Evolutionary conservation across 2,797 vertebrate species (phyloP).

Genomic region (Coregonus ussuriensis): DNA sequence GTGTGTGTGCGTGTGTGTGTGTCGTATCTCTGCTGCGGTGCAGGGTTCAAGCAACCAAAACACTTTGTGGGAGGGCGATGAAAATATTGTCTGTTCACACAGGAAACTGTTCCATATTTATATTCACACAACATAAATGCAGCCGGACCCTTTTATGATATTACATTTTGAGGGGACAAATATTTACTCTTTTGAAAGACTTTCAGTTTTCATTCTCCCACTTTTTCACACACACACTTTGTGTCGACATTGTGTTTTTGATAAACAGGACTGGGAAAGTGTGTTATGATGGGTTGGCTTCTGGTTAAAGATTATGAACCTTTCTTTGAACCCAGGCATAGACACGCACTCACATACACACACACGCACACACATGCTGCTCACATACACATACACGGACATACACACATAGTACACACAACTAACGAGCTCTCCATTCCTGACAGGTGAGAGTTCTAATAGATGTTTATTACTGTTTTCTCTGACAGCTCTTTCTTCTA

Average conservation of each 20-base stretch:
- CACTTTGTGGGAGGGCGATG: background rate
- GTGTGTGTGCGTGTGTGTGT: background rate
- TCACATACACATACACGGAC: slow-evolving; percentile 18
- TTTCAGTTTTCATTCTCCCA: background rate
- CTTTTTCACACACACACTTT: background rate
- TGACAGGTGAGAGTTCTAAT: slow-evolving; percentile 23
- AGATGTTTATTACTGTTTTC: slow-evolving; percentile 44
- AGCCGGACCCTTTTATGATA: background rate
- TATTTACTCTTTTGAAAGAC: background rate
- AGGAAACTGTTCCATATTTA: background rate
- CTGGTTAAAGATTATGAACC: background rate
- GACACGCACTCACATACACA: background rate
- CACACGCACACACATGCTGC: background rate
- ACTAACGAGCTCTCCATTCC: slow-evolving; percentile 15
- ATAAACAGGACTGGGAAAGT: too few species aligned
- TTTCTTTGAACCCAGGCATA: background rate
- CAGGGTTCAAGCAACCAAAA: background rate
- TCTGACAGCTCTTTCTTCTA: slow-evolving; percentile 19
- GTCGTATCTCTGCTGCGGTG: background rate
- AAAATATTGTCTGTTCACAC: background rate
- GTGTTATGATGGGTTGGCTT: too few species aligned
- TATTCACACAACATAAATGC: background rate
- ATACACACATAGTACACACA: background rate
- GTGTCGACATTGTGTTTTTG: background rate
- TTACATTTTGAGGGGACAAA: background rate